A percentile compares a stretch with the other conserved stretches of the same genome.
phyloP scores from a whole-genome alignment of 2,113 vertebrate species.

The Podarcis raffonei region DNA sequence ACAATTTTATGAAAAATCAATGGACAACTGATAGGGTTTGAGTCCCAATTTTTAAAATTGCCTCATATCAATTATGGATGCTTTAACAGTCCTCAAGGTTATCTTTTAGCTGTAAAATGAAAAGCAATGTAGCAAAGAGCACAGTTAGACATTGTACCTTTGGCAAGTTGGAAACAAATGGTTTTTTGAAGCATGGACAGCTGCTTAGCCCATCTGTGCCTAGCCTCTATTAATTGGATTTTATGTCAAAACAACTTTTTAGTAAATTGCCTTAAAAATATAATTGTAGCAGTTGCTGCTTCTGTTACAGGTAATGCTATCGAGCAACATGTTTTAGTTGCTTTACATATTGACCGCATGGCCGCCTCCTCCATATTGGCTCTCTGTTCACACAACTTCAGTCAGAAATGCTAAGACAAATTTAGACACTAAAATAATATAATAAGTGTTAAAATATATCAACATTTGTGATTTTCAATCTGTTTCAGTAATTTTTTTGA shows the following conservation, averaged over 20 bases:
- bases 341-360: background rate
- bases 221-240: constrained; percentile 21
- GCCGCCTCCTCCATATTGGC: too few relatives aligned
- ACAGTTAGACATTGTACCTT: background rate
- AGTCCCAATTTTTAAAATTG: constrained; percentile 3
- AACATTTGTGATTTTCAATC: background rate
- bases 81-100: background rate
- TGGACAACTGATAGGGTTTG: background rate
- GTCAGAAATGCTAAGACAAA: background rate
- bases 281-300: constrained; percentile 2
- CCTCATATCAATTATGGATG: background rate
- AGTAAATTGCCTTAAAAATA: constrained; percentile 4
- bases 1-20: background rate
- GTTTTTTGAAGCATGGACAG: background rate
- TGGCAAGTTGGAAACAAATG: background rate
- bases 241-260: background rate
- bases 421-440: background rate
- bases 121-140: background rate
- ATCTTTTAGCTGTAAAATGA: constrained; percentile 1
- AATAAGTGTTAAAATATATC: background rate
- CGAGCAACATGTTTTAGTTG: background rate
- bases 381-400: background rate
- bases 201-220: constrained; percentile 10
- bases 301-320: constrained; percentile 4
- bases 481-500: background rate